Conservation (phyloP, 2,888 invertebrate genomes). For the Branchellion lobata region DNA sequence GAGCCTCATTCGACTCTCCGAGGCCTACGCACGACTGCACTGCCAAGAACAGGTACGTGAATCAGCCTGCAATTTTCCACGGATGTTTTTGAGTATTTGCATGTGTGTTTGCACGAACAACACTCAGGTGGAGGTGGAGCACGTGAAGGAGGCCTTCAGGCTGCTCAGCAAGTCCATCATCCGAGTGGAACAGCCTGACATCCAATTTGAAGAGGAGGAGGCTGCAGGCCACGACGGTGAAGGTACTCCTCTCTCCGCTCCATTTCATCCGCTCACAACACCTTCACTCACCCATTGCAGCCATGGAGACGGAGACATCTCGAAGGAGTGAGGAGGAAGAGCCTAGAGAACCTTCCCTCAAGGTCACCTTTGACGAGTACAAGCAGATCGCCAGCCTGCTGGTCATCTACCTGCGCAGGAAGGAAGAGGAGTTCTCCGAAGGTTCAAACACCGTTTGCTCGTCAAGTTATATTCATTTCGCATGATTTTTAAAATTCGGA, state of each 20-base stretch:
- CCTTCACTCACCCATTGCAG: background rate
- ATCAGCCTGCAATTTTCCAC: no score
- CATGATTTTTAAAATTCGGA: no score
- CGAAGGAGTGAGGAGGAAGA: slow-evolving; percentile 11
- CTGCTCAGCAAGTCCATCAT: slow-evolving; percentile 93
- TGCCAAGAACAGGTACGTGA: slow-evolving; percentile 78
- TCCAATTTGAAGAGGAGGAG: slow-evolving; percentile 80
- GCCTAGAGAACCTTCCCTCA: slow-evolving; percentile 55
- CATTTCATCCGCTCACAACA: no score
- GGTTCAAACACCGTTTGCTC: slow-evolving; percentile 50
- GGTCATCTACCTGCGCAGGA: slow-evolving; percentile 81
- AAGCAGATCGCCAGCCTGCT: slow-evolving; percentile 87
- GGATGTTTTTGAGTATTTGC: no score
- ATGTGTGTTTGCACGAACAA: background rate
- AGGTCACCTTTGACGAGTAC: slow-evolving; percentile 87
- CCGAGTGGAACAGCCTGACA: slow-evolving; percentile 94
- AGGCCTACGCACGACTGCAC: slow-evolving; percentile 93
- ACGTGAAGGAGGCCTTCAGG: slow-evolving; percentile 86
- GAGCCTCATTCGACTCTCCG: slow-evolving; percentile 90
- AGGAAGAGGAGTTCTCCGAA: slow-evolving; percentile 68
- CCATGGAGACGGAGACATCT: background rate
- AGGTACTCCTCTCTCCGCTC: no score
- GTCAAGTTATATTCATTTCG: background rate
- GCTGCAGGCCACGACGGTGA: slow-evolving; percentile 20
- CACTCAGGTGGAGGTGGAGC: slow-evolving; percentile 71